These are phyloP conservation scores for Corythoichthys intestinalis DNA, from an alignment of 2,113 vertebrate genomes.

Conservation along the genomic window DNA sequence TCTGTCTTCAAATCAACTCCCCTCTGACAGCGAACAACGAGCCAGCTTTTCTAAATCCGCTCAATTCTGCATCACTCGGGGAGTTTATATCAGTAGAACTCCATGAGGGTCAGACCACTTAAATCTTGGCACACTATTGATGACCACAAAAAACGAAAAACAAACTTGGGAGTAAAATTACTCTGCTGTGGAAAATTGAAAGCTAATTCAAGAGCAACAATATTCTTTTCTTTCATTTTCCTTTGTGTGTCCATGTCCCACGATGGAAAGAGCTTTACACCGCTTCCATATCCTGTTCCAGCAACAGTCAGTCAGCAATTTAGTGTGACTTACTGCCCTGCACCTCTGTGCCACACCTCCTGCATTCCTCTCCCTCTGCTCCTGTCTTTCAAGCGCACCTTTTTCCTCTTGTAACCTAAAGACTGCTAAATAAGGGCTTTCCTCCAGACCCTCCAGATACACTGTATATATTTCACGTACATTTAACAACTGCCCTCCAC, in stretches of 20 bases:
- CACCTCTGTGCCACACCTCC: slow-evolving; percentile 32
- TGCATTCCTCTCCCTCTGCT: slow-evolving; percentile 38
- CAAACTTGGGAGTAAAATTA: slow-evolving; percentile 13
- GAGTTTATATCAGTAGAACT: slow-evolving; percentile 15
- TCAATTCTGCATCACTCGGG: neutral
- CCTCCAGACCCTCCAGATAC: slow-evolving; percentile 8
- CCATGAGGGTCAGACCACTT: slow-evolving; percentile 5
- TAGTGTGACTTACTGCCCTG: slow-evolving; percentile 41
- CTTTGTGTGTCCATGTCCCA: slow-evolving; percentile 37
- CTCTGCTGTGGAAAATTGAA: slow-evolving; percentile 26
- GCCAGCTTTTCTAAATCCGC: slow-evolving; percentile 2
- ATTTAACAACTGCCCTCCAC: neutral
- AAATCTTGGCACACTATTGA: slow-evolving; percentile 24
- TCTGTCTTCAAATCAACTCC: neutral
- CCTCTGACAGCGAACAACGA: neutral
- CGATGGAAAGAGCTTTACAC: slow-evolving; percentile 61
- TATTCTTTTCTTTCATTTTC: slow-evolving; percentile 27
- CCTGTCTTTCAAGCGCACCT: slow-evolving; percentile 26
- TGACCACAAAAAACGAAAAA: slow-evolving; percentile 33
- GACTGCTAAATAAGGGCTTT: slow-evolving; percentile 14
- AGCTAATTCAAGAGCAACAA: slow-evolving; percentile 14
- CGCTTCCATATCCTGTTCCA: slow-evolving; percentile 72
- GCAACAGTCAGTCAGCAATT: slow-evolving; percentile 63
- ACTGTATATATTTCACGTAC: too few relatives aligned
- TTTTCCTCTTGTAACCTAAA: neutral